Conservation (phyloP, 2,888 invertebrate genomes). For the Polymixis flavicincta region DNA sequence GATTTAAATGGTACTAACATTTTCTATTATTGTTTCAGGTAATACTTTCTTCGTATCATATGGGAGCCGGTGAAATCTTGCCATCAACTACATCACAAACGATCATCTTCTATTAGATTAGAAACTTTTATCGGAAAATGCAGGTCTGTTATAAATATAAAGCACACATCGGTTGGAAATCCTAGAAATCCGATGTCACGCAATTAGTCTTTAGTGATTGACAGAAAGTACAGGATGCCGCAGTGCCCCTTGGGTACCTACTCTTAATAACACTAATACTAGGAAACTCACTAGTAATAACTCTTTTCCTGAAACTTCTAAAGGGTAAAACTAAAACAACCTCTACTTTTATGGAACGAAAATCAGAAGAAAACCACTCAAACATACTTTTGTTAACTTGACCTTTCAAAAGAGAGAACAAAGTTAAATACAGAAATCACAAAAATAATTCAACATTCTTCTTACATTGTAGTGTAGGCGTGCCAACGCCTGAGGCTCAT, state of each 20-base stretch:
- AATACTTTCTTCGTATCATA: conserved; percentile 43
- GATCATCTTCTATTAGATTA: conserved; percentile 3
- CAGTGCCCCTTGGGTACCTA: neutral
- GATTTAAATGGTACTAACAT: conserved; percentile 61
- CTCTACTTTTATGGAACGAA: neutral
- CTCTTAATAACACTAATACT: no score
- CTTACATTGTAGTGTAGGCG: conserved; percentile 50
- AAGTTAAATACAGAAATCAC: conserved; percentile 23
- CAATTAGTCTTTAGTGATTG: neutral
- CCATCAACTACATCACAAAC: conserved; percentile 16
- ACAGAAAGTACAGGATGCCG: neutral
- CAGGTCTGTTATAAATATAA: conserved; percentile 28
- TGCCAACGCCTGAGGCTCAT: conserved; percentile 53
- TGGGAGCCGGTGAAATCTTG: conserved; percentile 28
- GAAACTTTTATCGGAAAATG: conserved; percentile 19
- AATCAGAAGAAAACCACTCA: conserved; percentile 2
- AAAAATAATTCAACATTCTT: conserved; percentile 41
- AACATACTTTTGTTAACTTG: conserved; percentile 10
- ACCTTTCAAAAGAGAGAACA: conserved; percentile 33
- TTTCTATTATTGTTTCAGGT: conserved; percentile 70
- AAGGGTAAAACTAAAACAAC: neutral
- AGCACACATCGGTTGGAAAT: neutral
- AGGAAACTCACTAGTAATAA: no score
- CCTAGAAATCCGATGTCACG: neutral
- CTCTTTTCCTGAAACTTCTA: neutral